These are phyloP conservation scores for Phymanthus crucifer DNA, from an alignment of 92 coral and sea anemone genomes.

Conservation along the genomic window DNA sequence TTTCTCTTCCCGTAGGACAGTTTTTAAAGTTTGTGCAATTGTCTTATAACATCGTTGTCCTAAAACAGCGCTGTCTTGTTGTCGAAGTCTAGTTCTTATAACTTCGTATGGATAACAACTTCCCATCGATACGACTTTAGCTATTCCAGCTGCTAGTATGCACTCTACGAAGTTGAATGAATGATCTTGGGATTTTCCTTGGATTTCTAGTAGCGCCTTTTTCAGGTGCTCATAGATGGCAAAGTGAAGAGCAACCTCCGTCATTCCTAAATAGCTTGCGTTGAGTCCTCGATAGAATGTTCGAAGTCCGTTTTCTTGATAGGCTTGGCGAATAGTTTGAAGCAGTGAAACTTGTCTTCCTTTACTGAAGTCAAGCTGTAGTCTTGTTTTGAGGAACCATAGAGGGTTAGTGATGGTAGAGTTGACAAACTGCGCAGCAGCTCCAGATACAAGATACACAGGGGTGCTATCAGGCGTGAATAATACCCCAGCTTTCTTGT, in stretches of 20 bases:
- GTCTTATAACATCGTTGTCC: slow-evolving; percentile 65
- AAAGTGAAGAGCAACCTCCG: slow-evolving; percentile 84
- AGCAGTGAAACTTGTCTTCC: slow-evolving; percentile 44
- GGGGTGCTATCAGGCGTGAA: slow-evolving; percentile 52
- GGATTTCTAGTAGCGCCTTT: slow-evolving; percentile 44
- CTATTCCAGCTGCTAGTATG: slow-evolving; percentile 79
- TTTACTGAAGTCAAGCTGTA: slow-evolving; percentile 71
- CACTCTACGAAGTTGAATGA: slow-evolving; percentile 67
- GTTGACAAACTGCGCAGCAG: slow-evolving; percentile 73
- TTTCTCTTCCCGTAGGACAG: slow-evolving; percentile 80
- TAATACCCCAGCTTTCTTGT: slow-evolving; percentile 44
- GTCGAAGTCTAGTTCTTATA: slow-evolving; percentile 86
- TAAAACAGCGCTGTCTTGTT: slow-evolving; percentile 79
- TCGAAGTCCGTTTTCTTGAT: slow-evolving; percentile 80
- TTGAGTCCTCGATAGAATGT: slow-evolving; percentile 90
- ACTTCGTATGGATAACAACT: slow-evolving; percentile 93
- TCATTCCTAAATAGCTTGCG: slow-evolving; percentile 87
- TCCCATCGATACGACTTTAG: slow-evolving; percentile 80
- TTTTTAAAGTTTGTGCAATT: slow-evolving; percentile 69
- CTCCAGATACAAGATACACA: slow-evolving; percentile 80
- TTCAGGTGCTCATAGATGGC: slow-evolving; percentile 79
- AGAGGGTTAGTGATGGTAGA: slow-evolving; percentile 90
- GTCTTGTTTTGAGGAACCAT: slow-evolving; percentile 93
- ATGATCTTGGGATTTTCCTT: slow-evolving; percentile 35
- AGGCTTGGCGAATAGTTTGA: slow-evolving; percentile 65